Percentiles rank a stretch among this genome's conserved stretches.
Evolutionary conservation across 2,797 vertebrate species (phyloP).

Genomic region (Acridotheres tristis): DNA sequence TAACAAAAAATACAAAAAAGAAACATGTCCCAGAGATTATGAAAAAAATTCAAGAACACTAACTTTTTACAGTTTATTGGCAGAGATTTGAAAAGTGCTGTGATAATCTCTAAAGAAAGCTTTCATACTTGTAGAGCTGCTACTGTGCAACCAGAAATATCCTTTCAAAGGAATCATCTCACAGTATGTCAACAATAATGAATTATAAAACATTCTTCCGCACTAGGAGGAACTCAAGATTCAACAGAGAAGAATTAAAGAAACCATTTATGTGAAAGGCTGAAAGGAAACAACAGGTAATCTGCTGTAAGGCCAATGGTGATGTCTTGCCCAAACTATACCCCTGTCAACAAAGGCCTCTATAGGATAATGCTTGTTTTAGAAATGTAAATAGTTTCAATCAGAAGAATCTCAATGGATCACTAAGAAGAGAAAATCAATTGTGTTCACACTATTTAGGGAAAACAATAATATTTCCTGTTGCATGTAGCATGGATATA

Average conservation of each 20-base stretch:
- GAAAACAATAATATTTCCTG: conserved; percentile 29
- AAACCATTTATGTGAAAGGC: neutral
- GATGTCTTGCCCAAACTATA: neutral
- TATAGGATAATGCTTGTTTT: neutral
- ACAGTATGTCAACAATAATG: neutral
- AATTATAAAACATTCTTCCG: neutral
- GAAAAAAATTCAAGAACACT: neutral
- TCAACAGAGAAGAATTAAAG: neutral
- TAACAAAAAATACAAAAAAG: neutral
- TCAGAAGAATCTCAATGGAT: neutral
- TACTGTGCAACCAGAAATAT: neutral
- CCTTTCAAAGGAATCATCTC: neutral
- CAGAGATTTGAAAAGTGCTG: neutral
- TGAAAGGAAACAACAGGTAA: conserved; percentile 2
- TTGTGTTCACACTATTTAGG: neutral
- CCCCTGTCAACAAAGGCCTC: neutral
- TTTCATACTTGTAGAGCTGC: neutral
- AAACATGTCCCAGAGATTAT: neutral
- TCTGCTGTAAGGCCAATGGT: neutral
- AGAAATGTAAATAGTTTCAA: neutral
- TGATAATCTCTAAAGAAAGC: neutral
- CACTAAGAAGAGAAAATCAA: neutral
- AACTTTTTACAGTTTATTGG: neutral
- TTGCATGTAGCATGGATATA: neutral
- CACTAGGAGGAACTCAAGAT: neutral